phyloP scores from a whole-genome alignment of 2,888 invertebrate genomes.

The Micoletzkya japonica region DNA sequence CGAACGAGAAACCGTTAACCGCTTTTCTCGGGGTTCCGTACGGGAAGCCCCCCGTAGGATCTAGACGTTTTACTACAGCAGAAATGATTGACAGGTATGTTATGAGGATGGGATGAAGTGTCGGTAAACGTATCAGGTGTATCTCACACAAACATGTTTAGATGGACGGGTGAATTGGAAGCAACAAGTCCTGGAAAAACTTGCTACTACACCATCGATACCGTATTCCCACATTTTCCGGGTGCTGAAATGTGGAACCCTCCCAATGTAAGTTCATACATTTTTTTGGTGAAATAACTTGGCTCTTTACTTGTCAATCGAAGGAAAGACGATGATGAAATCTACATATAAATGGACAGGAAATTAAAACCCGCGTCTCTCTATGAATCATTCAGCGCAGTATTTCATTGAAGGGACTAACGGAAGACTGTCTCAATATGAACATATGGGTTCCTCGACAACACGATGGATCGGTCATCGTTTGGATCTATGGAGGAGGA shows the following conservation, averaged over 20 bases:
- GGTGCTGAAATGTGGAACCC: conserved; percentile 95
- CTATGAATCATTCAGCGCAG: background rate
- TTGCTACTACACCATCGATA: conserved; percentile 56
- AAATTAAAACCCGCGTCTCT: background rate
- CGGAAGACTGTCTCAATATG: conserved; percentile 91
- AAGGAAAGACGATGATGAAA: background rate
- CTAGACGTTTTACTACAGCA: conserved; percentile 50
- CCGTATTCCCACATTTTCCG: conserved; percentile 60
- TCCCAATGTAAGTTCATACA: conserved; percentile 76
- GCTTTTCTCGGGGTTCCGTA: conserved; percentile 62
- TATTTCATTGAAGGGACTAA: conserved; percentile 38
- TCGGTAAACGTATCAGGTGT: background rate
- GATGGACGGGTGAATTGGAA: conserved; percentile 51
- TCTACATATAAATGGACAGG: background rate
- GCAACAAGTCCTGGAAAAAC: conserved; percentile 50
- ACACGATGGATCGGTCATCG: conserved; percentile 62
- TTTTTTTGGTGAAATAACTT: too few species aligned
- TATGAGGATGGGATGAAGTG: background rate
- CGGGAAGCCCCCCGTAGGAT: conserved; percentile 54
- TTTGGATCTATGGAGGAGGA: conserved; percentile 65
- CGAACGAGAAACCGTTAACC: conserved; percentile 38
- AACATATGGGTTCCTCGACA: conserved; percentile 83
- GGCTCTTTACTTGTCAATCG: background rate
- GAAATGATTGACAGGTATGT: conserved; percentile 50
- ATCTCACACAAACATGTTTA: background rate